These are phyloP conservation scores for Pangasius krempfi DNA, from an alignment of 2,797 vertebrate genomes.

Conservation along the genomic window DNA sequence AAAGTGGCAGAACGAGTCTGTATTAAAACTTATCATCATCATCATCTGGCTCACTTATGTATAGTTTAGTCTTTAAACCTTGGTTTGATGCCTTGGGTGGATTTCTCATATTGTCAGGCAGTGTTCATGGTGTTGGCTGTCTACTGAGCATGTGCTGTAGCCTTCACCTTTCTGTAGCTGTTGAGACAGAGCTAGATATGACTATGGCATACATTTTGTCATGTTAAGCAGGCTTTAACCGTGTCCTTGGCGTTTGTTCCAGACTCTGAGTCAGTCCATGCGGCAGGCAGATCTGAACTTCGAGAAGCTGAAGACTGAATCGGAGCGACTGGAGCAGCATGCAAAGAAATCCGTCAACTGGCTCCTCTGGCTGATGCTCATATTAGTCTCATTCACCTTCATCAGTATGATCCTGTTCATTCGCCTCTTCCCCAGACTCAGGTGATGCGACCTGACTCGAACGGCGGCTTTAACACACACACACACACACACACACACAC, in stretches of 20 bases:
- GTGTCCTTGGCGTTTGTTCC: constrained; percentile 32
- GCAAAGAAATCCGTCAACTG: constrained; percentile 97
- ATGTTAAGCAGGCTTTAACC: background rate
- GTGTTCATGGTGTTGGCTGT: background rate
- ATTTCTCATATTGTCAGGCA: background rate
- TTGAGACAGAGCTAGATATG: background rate
- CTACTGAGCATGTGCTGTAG: background rate
- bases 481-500: too few relatives aligned
- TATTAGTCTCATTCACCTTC: constrained; percentile 92
- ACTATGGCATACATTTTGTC: background rate
- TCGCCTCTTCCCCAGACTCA: constrained; percentile 89
- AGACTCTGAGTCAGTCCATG: constrained; percentile 92
- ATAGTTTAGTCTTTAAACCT: background rate
- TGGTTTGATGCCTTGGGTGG: background rate
- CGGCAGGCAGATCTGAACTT: constrained; percentile 93
- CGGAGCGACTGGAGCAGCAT: constrained; percentile 92
- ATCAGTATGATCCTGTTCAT: constrained; percentile 99
- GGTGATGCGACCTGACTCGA: constrained; percentile 72
- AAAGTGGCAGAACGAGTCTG: background rate
- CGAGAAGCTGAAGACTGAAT: constrained; percentile 94
- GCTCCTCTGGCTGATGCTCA: constrained; percentile 95
- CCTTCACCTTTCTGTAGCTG: background rate
- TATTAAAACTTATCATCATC: background rate
- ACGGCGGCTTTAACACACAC: constrained; percentile 7
- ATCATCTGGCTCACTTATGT: background rate